These are phyloP conservation scores for Bombylius major DNA, from an alignment of 2,888 invertebrate species.

Conservation along the genomic window DNA sequence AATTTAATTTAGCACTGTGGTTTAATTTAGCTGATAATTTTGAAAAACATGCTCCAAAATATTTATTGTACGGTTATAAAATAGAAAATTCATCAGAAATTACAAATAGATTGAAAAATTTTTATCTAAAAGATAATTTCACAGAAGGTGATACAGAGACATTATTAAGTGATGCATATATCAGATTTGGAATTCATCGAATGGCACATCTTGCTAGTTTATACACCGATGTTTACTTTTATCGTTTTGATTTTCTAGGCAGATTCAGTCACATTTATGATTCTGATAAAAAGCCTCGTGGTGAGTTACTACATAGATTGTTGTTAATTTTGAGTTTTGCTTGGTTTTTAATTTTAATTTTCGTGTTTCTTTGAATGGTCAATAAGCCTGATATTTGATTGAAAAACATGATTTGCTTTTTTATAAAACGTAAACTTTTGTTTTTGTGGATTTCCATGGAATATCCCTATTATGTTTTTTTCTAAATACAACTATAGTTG, in stretches of 20 bases:
- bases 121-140: neutral
- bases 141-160: neutral
- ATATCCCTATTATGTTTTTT: too few relatives aligned
- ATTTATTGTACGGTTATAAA: constrained; percentile 23
- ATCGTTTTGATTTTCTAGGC: constrained; percentile 46
- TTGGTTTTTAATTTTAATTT: too few relatives aligned
- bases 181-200: constrained; percentile 45
- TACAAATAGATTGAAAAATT: neutral
- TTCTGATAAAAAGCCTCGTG: constrained; percentile 29
- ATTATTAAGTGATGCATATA: constrained; percentile 44
- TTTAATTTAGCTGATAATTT: constrained; percentile 19
- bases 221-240: constrained; percentile 45
- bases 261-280: constrained; percentile 40
- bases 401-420: too few relatives aligned
- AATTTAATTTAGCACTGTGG: too few relatives aligned
- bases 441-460: too few relatives aligned
- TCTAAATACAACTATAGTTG: too few relatives aligned
- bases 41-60: constrained; percentile 30
- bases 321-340: too few relatives aligned
- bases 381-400: too few relatives aligned
- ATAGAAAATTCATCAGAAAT: neutral
- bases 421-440: too few relatives aligned
- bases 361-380: too few relatives aligned
- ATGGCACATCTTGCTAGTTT: constrained; percentile 42
- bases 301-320: constrained; percentile 8